phyloP scores from a whole-genome alignment of 2,113 vertebrate genomes.

The Pollimyrus isidori region DNA sequence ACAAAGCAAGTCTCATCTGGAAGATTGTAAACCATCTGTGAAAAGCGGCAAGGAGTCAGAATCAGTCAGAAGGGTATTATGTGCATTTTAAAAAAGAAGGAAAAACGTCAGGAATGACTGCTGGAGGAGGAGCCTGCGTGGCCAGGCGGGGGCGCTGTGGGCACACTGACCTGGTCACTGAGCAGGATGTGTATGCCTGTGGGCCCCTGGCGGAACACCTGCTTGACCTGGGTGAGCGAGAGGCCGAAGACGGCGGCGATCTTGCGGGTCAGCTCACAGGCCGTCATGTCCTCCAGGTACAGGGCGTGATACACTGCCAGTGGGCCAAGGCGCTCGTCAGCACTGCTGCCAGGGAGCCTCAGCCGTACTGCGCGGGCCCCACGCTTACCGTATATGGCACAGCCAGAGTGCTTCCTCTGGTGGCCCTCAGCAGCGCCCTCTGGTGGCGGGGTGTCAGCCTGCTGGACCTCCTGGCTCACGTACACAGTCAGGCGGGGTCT shows the following conservation, averaged over 20 bases:
- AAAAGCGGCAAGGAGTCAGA: constrained; percentile 3
- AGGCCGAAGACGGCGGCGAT: constrained; percentile 81
- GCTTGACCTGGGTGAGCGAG: constrained; percentile 79
- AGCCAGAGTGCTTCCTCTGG: constrained; percentile 61
- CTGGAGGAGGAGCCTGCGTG: background rate
- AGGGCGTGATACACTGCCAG: constrained; percentile 83
- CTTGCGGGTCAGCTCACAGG: constrained; percentile 81
- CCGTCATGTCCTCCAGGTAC: constrained; percentile 88
- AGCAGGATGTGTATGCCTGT: constrained; percentile 88
- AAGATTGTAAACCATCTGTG: constrained; percentile 94
- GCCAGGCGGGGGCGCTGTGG: background rate
- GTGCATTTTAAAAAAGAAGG: background rate
- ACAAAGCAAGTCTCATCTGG: constrained; percentile 93
- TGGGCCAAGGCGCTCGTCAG: background rate
- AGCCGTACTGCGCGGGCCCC: no score
- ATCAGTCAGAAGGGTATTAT: background rate
- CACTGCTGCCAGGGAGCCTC: background rate
- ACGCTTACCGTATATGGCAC: constrained; percentile 71
- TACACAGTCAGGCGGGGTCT: constrained; percentile 84
- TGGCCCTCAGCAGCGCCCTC: constrained; percentile 61
- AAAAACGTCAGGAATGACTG: background rate
- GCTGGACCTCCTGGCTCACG: constrained; percentile 71
- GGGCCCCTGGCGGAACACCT: constrained; percentile 90
- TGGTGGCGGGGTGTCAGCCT: constrained; percentile 53
- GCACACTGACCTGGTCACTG: constrained; percentile 73